Conservation (phyloP, 2,797 vertebrate genomes). For the Lacerta bilineata region DNA sequence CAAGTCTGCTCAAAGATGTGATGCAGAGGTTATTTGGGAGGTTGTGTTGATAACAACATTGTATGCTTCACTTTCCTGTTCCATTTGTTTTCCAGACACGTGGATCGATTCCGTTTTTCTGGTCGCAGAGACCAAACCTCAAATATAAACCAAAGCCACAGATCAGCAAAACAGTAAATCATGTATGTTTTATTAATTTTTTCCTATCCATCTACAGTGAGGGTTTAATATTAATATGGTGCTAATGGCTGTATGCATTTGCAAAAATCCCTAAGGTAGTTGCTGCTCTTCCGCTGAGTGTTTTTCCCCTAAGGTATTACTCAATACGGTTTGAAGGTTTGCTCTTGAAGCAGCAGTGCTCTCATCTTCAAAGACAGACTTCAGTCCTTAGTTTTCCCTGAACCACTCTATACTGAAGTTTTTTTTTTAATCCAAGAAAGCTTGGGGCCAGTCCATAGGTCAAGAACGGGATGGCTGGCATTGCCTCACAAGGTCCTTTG, state of each 20-base stretch:
- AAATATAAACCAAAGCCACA: conserved; percentile 96
- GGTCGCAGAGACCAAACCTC: conserved; percentile 97
- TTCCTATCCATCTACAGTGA: background rate
- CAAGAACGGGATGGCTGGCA: background rate
- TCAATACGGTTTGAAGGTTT: conserved; percentile 4
- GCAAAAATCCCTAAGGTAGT: background rate
- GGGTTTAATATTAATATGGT: background rate
- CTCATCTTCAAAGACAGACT: background rate
- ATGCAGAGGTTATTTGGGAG: background rate
- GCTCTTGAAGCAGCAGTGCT: background rate
- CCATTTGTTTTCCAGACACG: conserved; percentile 85
- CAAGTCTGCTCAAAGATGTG: background rate
- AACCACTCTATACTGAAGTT: background rate
- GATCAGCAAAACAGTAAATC: conserved; percentile 94
- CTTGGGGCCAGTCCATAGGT: background rate
- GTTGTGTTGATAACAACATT: background rate
- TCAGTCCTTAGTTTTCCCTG: background rate
- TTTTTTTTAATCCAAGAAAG: too few relatives aligned
- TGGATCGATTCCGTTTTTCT: conserved; percentile 96
- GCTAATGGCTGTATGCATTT: background rate
- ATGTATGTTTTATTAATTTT: conserved; percentile 83
- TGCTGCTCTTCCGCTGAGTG: background rate
- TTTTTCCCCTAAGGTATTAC: background rate
- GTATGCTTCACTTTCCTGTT: background rate
- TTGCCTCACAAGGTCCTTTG: background rate